Conservation (phyloP, 37 sponge, comb jelly and placozoan genomes). For the Geodia barretti region DNA sequence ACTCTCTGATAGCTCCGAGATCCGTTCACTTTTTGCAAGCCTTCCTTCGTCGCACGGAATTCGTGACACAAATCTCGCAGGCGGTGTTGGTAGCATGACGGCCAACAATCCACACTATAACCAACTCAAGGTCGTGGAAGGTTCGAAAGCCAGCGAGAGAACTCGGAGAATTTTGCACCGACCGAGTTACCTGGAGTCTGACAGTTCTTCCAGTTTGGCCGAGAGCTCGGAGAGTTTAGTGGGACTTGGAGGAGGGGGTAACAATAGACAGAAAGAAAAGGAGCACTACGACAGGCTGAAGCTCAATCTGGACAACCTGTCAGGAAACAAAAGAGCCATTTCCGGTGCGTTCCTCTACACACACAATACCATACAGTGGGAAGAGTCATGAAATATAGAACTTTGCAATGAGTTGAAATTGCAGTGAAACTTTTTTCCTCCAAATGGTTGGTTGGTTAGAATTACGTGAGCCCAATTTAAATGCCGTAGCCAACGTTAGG, state of each 20-base stretch:
- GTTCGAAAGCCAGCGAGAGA: background rate
- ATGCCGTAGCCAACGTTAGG: too few relatives aligned
- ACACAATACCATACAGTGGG: too few relatives aligned
- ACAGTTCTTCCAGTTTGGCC: background rate
- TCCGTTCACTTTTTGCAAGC: background rate
- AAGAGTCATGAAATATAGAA: too few relatives aligned
- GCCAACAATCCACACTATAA: background rate
- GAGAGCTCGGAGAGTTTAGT: background rate
- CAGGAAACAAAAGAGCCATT: constrained; percentile 7
- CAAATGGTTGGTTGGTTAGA: background rate
- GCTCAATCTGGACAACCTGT: constrained; percentile 7
- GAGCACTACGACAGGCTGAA: constrained; percentile 40
- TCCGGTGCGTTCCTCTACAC: too few relatives aligned
- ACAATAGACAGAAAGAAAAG: background rate
- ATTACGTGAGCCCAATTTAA: too few relatives aligned
- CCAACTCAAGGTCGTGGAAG: background rate
- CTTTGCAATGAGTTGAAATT: too few relatives aligned
- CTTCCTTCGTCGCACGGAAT: background rate
- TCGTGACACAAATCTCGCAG: too few relatives aligned
- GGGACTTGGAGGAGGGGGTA: background rate
- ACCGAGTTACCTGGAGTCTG: background rate
- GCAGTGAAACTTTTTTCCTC: too few relatives aligned
- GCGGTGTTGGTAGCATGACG: background rate
- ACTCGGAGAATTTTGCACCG: background rate
- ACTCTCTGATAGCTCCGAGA: background rate